Conservation (phyloP, 2,113 vertebrate genomes). For the Girardinichthys multiradiatus region DNA sequence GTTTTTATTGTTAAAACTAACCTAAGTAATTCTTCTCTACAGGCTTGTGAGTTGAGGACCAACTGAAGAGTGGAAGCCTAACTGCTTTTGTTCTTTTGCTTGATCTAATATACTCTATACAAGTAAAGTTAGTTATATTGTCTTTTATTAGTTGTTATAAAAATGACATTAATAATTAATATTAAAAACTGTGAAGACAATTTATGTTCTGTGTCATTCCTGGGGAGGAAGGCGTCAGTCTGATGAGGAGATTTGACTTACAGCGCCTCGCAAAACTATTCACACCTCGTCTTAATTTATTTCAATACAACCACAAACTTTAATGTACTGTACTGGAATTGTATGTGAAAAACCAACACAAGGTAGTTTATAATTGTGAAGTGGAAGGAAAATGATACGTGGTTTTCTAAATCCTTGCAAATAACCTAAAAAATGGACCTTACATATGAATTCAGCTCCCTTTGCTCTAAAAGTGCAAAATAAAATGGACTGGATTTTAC, state of each 20-base stretch:
- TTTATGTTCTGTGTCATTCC: constrained; percentile 3
- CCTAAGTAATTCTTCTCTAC: constrained; percentile 24
- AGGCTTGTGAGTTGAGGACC: constrained; percentile 55
- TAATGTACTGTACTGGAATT: background rate
- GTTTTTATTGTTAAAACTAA: background rate
- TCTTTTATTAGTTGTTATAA: constrained; percentile 25
- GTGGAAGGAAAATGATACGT: background rate
- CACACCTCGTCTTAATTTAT: background rate
- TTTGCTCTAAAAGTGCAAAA: background rate
- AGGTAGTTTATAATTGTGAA: background rate
- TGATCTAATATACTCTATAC: constrained; percentile 1
- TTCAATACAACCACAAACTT: background rate
- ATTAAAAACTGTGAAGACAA: constrained; percentile 53
- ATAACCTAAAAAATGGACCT: background rate
- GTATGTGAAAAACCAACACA: background rate
- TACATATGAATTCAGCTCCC: background rate
- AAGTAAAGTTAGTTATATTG: background rate
- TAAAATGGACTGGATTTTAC: too few relatives aligned
- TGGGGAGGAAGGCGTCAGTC: background rate
- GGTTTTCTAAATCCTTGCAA: background rate
- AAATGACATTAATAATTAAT: background rate
- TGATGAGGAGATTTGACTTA: background rate
- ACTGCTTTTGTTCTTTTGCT: constrained; percentile 12
- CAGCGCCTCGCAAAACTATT: background rate
- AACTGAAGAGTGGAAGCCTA: background rate